phyloP scores from a whole-genome alignment of 23 tunicate species.

The Pegea sp. region DNA sequence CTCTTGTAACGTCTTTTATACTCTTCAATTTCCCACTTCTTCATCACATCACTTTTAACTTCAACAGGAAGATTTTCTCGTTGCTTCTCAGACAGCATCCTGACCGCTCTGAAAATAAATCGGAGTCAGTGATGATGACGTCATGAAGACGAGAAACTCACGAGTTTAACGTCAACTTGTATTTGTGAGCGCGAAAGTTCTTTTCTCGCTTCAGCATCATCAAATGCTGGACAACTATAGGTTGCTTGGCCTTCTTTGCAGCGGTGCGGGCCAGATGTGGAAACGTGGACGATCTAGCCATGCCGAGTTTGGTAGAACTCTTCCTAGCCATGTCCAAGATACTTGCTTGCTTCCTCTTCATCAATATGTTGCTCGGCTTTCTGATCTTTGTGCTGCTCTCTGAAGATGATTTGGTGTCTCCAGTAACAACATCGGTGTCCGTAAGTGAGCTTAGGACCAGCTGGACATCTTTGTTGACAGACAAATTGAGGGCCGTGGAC shows the following conservation, averaged over 20 bases:
- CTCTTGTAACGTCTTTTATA: conserved; percentile 10
- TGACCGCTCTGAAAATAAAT: conserved; percentile 27
- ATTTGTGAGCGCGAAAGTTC: conserved; percentile 28
- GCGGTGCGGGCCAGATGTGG: background rate
- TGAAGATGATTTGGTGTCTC: background rate
- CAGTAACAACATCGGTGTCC: background rate
- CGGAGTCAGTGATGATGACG: background rate
- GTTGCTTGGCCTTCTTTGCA: conserved; percentile 44
- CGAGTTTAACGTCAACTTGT: conserved; percentile 18
- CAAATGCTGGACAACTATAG: conserved; percentile 24
- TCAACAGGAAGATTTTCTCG: conserved; percentile 30
- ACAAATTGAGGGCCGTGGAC: background rate
- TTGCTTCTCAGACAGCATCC: conserved; percentile 32
- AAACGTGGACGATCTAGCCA: too few relatives aligned
- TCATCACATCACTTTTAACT: conserved; percentile 26
- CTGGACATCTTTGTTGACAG: too few relatives aligned
- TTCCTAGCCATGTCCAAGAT: conserved; percentile 46
- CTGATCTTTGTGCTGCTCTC: background rate
- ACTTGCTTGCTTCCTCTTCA: conserved; percentile 56
- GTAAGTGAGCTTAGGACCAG: background rate
- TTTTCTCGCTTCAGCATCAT: conserved; percentile 35
- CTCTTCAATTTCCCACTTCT: conserved; percentile 22
- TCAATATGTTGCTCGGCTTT: conserved; percentile 5
- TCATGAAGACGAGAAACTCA: conserved; percentile 4
- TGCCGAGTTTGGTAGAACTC: conserved; percentile 21